phyloP scores from a whole-genome alignment of 2,113 vertebrate species.

The Orientallactaga bullata region DNA sequence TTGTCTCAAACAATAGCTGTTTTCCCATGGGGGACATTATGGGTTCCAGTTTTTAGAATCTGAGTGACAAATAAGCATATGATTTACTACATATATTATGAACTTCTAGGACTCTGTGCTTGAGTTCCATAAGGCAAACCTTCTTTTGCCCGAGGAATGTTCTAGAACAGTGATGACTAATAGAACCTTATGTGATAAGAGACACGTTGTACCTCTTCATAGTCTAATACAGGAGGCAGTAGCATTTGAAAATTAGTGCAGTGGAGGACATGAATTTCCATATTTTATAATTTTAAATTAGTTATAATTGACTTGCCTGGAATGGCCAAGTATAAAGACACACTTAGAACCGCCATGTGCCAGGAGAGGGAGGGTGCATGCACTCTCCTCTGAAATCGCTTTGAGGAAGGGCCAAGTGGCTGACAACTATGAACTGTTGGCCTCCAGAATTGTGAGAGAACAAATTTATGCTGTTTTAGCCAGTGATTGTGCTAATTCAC shows the following conservation, averaged over 20 bases:
- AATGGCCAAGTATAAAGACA: neutral
- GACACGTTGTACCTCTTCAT: neutral
- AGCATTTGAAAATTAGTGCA: neutral
- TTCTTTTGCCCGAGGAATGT: neutral
- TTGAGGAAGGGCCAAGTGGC: too few species aligned
- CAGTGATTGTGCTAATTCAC: neutral
- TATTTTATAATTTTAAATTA: neutral
- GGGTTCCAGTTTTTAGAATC: neutral
- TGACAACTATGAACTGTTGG: too few species aligned
- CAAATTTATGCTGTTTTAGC: neutral
- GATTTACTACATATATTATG: neutral
- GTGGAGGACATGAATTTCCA: neutral
- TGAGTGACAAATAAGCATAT: neutral
- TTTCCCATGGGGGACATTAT: too few species aligned
- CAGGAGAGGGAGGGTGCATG: too few species aligned
- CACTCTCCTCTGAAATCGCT: too few species aligned
- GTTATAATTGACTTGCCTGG: neutral
- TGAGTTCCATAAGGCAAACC: neutral
- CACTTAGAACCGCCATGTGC: fast-evolving
- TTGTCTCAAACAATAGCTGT: too few species aligned
- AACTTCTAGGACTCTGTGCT: neutral
- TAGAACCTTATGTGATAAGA: neutral
- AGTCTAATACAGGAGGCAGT: neutral
- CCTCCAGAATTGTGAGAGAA: too few species aligned
- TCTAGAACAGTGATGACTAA: neutral